Evolutionary conservation across 2,113 vertebrate genomes (phyloP), one percentile per base, ranked within the genome.

Genomic region (Meriones unguiculatus): DNA sequence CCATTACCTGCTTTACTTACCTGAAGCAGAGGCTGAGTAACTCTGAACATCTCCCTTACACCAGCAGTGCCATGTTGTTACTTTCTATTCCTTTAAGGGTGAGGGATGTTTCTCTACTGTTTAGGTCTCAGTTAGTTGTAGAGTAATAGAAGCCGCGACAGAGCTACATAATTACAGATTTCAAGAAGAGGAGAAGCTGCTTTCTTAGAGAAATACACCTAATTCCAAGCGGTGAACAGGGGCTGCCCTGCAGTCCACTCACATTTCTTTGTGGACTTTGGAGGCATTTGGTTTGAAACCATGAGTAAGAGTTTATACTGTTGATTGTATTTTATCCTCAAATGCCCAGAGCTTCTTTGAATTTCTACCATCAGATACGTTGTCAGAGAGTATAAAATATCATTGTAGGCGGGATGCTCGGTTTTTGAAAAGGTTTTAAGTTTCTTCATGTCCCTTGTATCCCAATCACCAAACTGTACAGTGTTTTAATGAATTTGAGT

Each of bases 321-420:
- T 30, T n/a, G 72, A 87, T 82, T 84, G 77, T 73, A 30, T 95
- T 97, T 90, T 93, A 93, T 92, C 96, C 97, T 90, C 80, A 94
- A 87, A 87, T 32, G 81, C 80, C 93, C 87, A 95, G 78, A 75
- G 50, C 10, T 38, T 64, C 85, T 88, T 88, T 95, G 93, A 97
- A 93, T 92, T 20, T 30, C 76, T 64, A n/a, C 50, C 15, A 92
- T 97, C 90, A 82, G 96, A 92, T 88, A 93, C 11, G 15, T 64
- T 72, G 52, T 77, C 52, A 35, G 28, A 7, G 7, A 62, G 93
- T 95, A 64, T 92, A 50, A 86, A 32, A 46, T 95, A 46, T 87
- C 93, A 50, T 7, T 5, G 10, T 46, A 75, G 80, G 75, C 84
- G 28, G 65, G 62, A 46, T 30, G n/a, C 87, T 22, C 17, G 15